Evolutionary conservation across 2,113 vertebrate genomes (phyloP).

Genomic region (Puma concolor): DNA sequence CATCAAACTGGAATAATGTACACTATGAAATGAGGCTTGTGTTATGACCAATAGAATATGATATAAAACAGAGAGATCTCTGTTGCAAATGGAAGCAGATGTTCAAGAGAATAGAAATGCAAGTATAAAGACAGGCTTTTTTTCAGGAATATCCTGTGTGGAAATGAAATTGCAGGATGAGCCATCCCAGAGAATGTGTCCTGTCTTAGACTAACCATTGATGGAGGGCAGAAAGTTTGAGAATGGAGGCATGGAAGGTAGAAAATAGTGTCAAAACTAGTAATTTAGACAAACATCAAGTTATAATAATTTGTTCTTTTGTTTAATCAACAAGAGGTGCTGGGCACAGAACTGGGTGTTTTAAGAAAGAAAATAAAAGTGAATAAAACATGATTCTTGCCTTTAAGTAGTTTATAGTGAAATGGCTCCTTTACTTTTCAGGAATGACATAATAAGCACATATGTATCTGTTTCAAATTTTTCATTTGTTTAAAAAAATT

Average conservation of each 20-base stretch:
- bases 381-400: background rate
- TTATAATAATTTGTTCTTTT: background rate
- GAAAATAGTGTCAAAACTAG: background rate
- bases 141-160: background rate
- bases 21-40: background rate
- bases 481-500: background rate
- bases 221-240: background rate
- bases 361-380: background rate
- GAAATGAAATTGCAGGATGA: background rate
- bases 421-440: background rate
- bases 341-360: background rate
- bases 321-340: background rate
- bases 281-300: background rate
- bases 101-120: background rate
- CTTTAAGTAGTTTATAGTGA: background rate
- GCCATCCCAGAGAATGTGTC: background rate
- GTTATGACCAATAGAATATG: background rate
- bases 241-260: background rate
- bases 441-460: background rate
- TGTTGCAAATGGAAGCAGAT: background rate
- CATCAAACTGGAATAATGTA: background rate
- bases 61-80: background rate
- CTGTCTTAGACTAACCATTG: background rate
- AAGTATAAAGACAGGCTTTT: slow-evolving; percentile 26
- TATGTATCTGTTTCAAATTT: background rate